phyloP scores from a whole-genome alignment of 2,113 vertebrate species.

The Xiphophorus hellerii region DNA sequence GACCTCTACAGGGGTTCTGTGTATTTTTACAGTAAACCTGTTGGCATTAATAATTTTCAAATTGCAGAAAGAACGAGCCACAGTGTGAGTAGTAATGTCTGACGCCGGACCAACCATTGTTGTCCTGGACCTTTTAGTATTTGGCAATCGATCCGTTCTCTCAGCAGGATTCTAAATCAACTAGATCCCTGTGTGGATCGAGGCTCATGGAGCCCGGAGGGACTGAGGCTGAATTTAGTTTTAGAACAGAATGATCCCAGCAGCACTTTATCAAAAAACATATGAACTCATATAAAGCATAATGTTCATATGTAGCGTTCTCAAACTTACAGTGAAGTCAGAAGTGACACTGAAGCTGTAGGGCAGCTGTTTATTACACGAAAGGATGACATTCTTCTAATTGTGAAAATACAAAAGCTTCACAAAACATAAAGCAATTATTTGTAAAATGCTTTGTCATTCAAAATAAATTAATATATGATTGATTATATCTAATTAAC shows the following conservation, averaged over 20 bases:
- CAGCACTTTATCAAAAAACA: constrained; percentile 4
- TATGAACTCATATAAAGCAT: constrained; percentile 8
- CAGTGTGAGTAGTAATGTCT: constrained; percentile 29
- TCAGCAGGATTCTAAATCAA: constrained; percentile 57
- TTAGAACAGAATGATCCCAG: constrained; percentile 36
- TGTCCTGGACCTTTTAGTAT: constrained; percentile 41
- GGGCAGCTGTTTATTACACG: no score
- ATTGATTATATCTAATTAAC: not conserved
- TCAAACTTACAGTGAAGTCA: not conserved
- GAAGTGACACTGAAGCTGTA: no score
- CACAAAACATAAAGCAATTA: not conserved
- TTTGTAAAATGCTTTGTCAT: not conserved
- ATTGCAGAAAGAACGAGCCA: constrained; percentile 7
- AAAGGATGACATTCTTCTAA: no score
- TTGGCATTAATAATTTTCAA: not conserved
- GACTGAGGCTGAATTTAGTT: constrained; percentile 41
- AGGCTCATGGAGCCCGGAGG: constrained; percentile 23
- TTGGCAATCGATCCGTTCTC: constrained; percentile 40
- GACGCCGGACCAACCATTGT: constrained; percentile 29
- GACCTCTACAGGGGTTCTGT: not conserved
- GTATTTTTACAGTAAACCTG: not conserved
- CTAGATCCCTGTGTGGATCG: constrained; percentile 57
- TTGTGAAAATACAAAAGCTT: no score
- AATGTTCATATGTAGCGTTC: not conserved
- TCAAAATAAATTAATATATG: not conserved